Conservation (phyloP, 2,888 invertebrate species). For the Apoda limacodes region DNA sequence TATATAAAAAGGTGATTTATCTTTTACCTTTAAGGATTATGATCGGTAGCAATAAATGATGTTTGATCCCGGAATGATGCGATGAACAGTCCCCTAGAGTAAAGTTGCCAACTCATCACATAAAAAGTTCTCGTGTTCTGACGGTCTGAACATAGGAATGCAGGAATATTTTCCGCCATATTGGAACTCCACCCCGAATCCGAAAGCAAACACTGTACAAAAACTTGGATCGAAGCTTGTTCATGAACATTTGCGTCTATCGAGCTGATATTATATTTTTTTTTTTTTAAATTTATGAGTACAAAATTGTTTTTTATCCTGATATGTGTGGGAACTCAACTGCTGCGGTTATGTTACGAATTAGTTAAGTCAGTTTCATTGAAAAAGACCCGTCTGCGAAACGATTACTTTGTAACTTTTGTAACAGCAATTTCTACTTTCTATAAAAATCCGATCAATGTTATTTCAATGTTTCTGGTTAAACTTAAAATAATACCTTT, state of each 20-base stretch:
- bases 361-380: too few relatives aligned
- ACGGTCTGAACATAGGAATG: conserved; percentile 46
- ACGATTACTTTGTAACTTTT: too few relatives aligned
- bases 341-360: too few relatives aligned
- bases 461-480: too few relatives aligned
- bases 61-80: conserved; percentile 5
- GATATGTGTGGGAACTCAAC: too few relatives aligned
- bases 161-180: conserved; percentile 58
- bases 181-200: conserved; percentile 55
- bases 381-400: too few relatives aligned
- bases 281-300: conserved; percentile 3
- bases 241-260: conserved; percentile 29
- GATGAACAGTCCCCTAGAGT: conserved; percentile 23
- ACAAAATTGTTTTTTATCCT: too few relatives aligned
- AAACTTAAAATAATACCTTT: too few relatives aligned
- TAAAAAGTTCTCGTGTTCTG: conserved; percentile 48
- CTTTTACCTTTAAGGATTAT: too few relatives aligned
- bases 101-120: conserved; percentile 48
- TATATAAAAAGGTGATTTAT: too few relatives aligned
- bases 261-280: conserved; percentile 2
- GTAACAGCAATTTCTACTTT: too few relatives aligned
- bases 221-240: conserved; percentile 48
- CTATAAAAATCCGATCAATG: too few relatives aligned
- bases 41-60: conserved; percentile 2
- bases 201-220: conserved; percentile 63